Conservation (phyloP, 1,140 invertebrate genomes). For the Drosophila melanogaster region Release_6_plus_ISO1_MT NT_033779.5:16189501-16190000, state of each 20-base stretch:
- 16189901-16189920: slow-evolving; percentile 1
- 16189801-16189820: slow-evolving; percentile 4
- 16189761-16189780: slow-evolving; percentile 60
- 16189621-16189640: slow-evolving; percentile 63
- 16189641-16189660: slow-evolving; percentile 36
- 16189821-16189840: slow-evolving; percentile 26
- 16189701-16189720: slow-evolving; percentile 53
- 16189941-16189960: slow-evolving; percentile 70
- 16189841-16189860: slow-evolving; percentile 69
- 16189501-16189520: slow-evolving; percentile 50
- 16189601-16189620: slow-evolving; percentile 73
- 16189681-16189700: slow-evolving; percentile 45
- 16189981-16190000: slow-evolving; percentile 58
- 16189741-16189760: slow-evolving; percentile 67
- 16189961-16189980: slow-evolving; percentile 46
- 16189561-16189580: slow-evolving; percentile 74
- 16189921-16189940: slow-evolving; percentile 19
- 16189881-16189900: slow-evolving; percentile 36
- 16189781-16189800: slow-evolving; percentile 76
- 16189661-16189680: slow-evolving; percentile 59
- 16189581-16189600: slow-evolving; percentile 73
- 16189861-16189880: slow-evolving; percentile 44
- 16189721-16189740: slow-evolving; percentile 45
- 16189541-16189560: slow-evolving; percentile 79
- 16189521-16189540: slow-evolving; percentile 68